A percentile compares a stretch with the other conserved stretches of the same genome.
phyloP scores from a whole-genome alignment of 2,888 invertebrate species.

The Masnerella sp. region DNA sequence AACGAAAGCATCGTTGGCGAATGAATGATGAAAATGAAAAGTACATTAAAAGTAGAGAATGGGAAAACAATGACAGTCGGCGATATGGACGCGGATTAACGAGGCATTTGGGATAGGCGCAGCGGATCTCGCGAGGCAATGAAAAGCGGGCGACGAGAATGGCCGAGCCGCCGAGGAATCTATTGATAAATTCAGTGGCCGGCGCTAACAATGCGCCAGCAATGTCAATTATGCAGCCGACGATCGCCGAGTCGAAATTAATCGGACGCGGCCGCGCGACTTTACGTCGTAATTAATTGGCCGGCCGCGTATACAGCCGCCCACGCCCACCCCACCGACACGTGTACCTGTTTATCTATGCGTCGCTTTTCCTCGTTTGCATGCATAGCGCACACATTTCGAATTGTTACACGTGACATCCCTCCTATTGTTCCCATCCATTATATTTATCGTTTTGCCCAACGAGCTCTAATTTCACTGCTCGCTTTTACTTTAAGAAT shows the following conservation, averaged over 20 bases:
- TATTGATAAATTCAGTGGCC: slow-evolving; percentile 74
- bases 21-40: too few relatives aligned
- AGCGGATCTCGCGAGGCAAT: slow-evolving; percentile 59
- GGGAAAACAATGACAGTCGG: not conserved
- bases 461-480: not conserved
- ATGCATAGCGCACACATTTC: slow-evolving; percentile 59
- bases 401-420: slow-evolving; percentile 56
- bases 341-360: slow-evolving; percentile 43
- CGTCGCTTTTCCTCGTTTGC: slow-evolving; percentile 60
- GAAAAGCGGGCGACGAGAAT: slow-evolving; percentile 63
- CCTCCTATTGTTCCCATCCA: slow-evolving; percentile 48
- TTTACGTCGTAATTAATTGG: slow-evolving; percentile 67
- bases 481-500: not conserved
- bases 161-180: slow-evolving; percentile 62
- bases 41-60: too few relatives aligned
- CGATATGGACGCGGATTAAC: slow-evolving; percentile 2
- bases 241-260: slow-evolving; percentile 67
- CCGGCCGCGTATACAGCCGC: slow-evolving; percentile 55
- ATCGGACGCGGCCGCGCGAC: slow-evolving; percentile 64
- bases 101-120: slow-evolving; percentile 51
- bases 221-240: slow-evolving; percentile 74
- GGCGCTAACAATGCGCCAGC: slow-evolving; percentile 73
- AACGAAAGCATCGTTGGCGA: too few relatives aligned
- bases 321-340: slow-evolving; percentile 30
- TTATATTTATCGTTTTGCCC: slow-evolving; percentile 50